These are phyloP conservation scores for Melanerpes aurifrons DNA, from an alignment of 2,113 vertebrate species.

Conservation along the genomic window DNA sequence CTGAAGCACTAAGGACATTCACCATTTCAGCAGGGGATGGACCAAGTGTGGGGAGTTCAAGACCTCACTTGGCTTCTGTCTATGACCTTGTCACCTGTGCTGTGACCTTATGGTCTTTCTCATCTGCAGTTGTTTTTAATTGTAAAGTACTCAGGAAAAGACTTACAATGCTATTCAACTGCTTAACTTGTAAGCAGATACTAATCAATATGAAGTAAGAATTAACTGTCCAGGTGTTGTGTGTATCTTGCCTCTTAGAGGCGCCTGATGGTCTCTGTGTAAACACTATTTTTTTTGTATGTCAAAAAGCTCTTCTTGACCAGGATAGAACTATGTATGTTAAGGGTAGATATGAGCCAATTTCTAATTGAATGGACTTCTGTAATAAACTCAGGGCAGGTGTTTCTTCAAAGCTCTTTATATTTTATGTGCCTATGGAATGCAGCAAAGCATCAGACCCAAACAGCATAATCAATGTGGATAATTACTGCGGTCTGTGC, in stretches of 20 bases:
- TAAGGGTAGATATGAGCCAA: not conserved
- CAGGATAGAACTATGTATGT: not conserved
- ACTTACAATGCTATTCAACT: not conserved
- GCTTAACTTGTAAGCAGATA: not conserved
- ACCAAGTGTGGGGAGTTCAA: not conserved
- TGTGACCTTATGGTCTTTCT: constrained; percentile 9
- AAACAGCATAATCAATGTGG: not conserved
- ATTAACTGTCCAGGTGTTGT: not conserved
- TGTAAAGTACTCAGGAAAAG: not conserved
- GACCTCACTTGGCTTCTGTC: not conserved
- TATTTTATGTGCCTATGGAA: not conserved
- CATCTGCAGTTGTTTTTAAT: not conserved
- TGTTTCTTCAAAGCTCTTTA: not conserved
- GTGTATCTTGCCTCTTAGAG: not conserved
- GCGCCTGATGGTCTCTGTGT: not conserved
- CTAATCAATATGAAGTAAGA: not conserved
- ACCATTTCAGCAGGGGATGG: not conserved
- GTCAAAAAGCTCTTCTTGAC: not conserved
- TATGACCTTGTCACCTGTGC: not conserved
- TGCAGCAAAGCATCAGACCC: not conserved
- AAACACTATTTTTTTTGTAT: not conserved
- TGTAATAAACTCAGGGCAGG: not conserved
- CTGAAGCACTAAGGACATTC: not conserved
- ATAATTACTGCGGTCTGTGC: not conserved
- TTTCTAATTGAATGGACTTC: not conserved